Evolutionary conservation across 2,888 invertebrate species (phyloP), one percentile per base, ranked within the genome.

Genomic region (Cremastinae sp.): DNA sequence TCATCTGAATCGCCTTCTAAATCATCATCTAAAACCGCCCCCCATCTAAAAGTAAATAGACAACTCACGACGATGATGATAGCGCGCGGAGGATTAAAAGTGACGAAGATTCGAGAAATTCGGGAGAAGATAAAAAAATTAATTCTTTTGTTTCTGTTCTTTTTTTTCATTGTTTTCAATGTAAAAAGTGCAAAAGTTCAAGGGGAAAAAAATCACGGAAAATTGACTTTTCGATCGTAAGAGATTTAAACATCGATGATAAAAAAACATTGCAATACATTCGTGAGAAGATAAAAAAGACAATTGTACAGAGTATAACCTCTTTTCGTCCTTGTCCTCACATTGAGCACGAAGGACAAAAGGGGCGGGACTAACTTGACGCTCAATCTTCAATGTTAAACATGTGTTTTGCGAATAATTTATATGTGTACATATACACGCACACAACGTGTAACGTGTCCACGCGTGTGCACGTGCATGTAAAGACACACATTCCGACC

Each of bases 251-350:
- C 45, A 12, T 68, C 62, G 71, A 62, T 62, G 47, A 45, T 35
- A 65, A 28, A 20, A 18, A 73, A 53, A 68, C 49, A 55, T 12
- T 16, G 10, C 49, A 69, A 39, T 58, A 43, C 43, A 16, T 28
- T 28, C 28, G 28, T 28, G 28, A 5, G 58, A 41, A 35, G 12
- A 55, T 47, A 35, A 45, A 64, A 16, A 58, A 68, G 61, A 61
- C 45, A 64, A 69, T 86, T 87, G 84, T 83, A 86, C 84, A 83
- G 84, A 84, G 83, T 85, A 83, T 84, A 83, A 83, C 83, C 84
- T 83, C 84, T 82, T 79, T 51, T 81, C 80, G 80, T 78, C 80
- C 61, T 79, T 28, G 28, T 28, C 28, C 73, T 79, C 78, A 78
- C 78, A 79, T 78, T 75, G 77, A 81, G 78, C 74, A 75, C 53